Evolutionary conservation across 2,888 invertebrate genomes (phyloP).

Genomic region (Frankliniella fusca): DNA sequence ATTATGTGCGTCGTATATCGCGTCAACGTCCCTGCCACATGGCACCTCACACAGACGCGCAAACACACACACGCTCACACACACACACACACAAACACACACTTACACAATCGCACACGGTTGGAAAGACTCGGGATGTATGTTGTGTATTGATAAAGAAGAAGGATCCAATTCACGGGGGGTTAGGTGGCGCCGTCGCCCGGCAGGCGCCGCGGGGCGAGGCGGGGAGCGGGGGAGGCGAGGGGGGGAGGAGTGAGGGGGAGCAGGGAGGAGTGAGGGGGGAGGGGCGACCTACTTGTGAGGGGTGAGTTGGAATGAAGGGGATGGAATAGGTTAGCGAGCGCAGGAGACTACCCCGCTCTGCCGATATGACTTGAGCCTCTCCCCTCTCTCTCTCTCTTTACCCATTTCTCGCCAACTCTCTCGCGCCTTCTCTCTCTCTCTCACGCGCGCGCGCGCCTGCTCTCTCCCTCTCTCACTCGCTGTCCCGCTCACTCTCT

Average conservation of each 20-base stretch:
- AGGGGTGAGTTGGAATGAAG: conserved; percentile 8
- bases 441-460: too few species aligned
- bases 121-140: background rate
- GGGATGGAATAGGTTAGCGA: conserved; percentile 22
- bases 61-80: too few species aligned
- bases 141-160: conserved; percentile 26
- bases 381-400: background rate
- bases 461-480: too few species aligned
- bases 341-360: background rate
- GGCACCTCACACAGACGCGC: too few species aligned
- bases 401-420: too few species aligned
- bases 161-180: conserved; percentile 23
- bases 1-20: too few species aligned
- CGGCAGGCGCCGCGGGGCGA: too few species aligned
- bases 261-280: too few species aligned
- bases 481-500: background rate
- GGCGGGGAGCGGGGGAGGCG: too few species aligned
- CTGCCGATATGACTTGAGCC: conserved; percentile 19
- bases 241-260: too few species aligned
- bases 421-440: too few species aligned
- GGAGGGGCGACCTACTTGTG: conserved; percentile 2
- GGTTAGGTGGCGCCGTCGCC: background rate
- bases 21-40: too few species aligned
- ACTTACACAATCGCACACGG: background rate
- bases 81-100: conserved; percentile 33